These are phyloP conservation scores for Chrosomus eos DNA, from an alignment of 2,797 vertebrate genomes.

Conservation along the genomic window DNA sequence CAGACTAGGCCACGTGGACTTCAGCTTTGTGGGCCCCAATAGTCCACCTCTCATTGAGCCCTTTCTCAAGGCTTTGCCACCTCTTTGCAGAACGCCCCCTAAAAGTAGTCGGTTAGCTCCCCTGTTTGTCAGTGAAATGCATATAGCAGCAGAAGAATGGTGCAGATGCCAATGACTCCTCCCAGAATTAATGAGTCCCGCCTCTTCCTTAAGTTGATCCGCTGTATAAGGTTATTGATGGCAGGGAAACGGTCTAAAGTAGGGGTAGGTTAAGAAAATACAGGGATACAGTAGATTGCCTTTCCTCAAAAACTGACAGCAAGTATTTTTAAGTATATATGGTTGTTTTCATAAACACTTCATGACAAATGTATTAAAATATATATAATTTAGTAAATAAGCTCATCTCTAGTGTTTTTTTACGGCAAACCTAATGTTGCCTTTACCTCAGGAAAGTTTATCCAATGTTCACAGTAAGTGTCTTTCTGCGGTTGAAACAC, in stretches of 20 bases:
- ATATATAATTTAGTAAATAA: no score
- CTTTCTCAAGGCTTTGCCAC: constrained; percentile 55
- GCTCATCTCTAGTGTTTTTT: no score
- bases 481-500: no score
- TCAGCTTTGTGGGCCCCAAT: constrained; percentile 62
- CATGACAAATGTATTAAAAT: no score
- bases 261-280: constrained; percentile 64
- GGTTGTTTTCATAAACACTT: no score
- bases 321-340: background rate
- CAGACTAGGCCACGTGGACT: constrained; percentile 69
- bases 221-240: constrained; percentile 96
- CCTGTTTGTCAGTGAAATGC: constrained; percentile 89
- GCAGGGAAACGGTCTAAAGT: constrained; percentile 92
- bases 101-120: constrained; percentile 65
- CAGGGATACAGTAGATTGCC: background rate
- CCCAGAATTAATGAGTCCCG: constrained; percentile 95
- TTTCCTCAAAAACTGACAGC: background rate
- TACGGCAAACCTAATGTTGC: no score
- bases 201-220: constrained; percentile 95
- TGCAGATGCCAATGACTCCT: constrained; percentile 89
- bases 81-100: constrained; percentile 60
- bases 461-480: no score
- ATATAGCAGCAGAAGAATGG: constrained; percentile 92
- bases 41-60: constrained; percentile 61
- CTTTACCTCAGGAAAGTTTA: no score